Evolutionary conservation across 2,888 invertebrate genomes (phyloP), one percentile per base, ranked within the genome.

Genomic region (Drosophila putrida): DNA sequence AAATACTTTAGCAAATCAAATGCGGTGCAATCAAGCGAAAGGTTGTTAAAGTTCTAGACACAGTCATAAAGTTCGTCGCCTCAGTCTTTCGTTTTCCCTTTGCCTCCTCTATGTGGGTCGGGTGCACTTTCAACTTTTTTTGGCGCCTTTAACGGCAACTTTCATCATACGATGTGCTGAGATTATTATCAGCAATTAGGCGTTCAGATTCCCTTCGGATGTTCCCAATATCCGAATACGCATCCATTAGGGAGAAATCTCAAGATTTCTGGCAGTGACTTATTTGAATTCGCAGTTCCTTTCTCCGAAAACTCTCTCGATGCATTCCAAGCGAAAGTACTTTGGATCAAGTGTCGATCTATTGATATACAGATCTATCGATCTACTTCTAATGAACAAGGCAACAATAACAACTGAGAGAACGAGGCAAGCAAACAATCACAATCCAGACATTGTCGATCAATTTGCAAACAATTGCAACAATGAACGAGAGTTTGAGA

Each of bases 141-240:
- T 60, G 63, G 53, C 63, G 25, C 13, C 57, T 46, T 36, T 8
- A 20, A 36, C 39, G 51, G 36, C 27, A 57, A 68, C 71, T 76
- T 71, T 76, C 73, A 50, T 62, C 55, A 63, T 63, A 70, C 49
- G 36, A 51, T 28, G 10, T 33, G 13, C 25, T 65, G 69, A 41
- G 82, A 86, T 86, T 67, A 70, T 55, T 83, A 83, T 83, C 87
- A 62, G 51, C 79, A 83, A 80, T 83, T 70, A 81, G 75, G 61
- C 38, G 39, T 50, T 47, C 63, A 75, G 75, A 67, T 65, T 70
- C 71, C 64, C 47, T 60, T 61, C 43, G 44, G 15, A 31, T 31
- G 31, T 31, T 8, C 31, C 31, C 31, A 31, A 31, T 31, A 31
- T 20, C 20, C 20, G 20, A 20, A 63, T 25, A 60, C 64, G 47